These are phyloP conservation scores for Hirundichthys speculiger DNA, from an alignment of 2,113 vertebrate species.

Conservation along the genomic window DNA sequence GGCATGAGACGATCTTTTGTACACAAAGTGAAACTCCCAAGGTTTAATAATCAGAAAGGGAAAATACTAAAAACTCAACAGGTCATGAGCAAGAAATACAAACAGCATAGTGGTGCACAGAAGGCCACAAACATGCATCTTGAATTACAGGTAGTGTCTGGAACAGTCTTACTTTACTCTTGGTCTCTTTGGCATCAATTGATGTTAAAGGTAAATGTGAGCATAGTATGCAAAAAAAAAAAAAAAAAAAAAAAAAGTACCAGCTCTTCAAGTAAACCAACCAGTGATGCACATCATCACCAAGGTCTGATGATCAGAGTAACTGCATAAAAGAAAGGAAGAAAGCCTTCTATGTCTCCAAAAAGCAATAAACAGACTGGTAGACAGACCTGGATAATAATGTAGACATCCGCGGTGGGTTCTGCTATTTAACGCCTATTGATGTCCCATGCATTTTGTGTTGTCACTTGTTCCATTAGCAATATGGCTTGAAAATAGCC, in stretches of 20 bases:
- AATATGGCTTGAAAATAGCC: no score
- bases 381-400: no score
- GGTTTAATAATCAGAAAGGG: background rate
- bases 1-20: background rate
- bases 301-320: background rate
- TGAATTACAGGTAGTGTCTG: conserved; percentile 11
- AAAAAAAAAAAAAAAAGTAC: conserved; percentile 7
- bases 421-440: background rate
- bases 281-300: background rate
- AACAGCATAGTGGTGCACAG: conserved; percentile 2
- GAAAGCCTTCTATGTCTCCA: background rate
- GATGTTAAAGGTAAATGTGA: conserved; percentile 44
- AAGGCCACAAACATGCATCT: conserved; percentile 6
- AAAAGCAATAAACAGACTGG: background rate
- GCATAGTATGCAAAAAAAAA: conserved; percentile 17
- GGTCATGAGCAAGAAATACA: conserved; percentile 1
- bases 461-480: no score
- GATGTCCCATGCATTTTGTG: background rate
- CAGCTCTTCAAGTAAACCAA: background rate
- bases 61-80: background rate
- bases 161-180: conserved; percentile 21
- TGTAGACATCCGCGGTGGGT: conserved; percentile 12
- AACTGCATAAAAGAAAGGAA: background rate
- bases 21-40: background rate
- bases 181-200: conserved; percentile 27